Conservation (phyloP, 2,888 invertebrate genomes). For the Drosophila bunnanda region DNA sequence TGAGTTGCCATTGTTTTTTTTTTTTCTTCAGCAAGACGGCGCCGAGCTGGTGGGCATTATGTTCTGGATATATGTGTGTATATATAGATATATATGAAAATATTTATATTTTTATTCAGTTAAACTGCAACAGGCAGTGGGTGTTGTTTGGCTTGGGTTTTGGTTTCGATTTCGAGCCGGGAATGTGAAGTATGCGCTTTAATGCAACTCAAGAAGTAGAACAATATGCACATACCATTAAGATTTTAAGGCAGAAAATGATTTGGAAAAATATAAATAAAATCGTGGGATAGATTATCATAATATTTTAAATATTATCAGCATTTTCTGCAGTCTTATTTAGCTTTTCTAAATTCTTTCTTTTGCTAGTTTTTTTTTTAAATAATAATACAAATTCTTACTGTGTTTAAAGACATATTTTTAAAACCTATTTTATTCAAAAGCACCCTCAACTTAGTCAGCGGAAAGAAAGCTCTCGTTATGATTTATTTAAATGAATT, state of each 20-base stretch:
- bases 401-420: too few relatives aligned
- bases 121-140: constrained; percentile 43
- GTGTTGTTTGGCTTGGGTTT: constrained; percentile 10
- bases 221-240: constrained; percentile 27
- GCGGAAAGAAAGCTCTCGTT: not conserved
- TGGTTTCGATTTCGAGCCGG: constrained; percentile 9
- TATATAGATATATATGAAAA: constrained; percentile 23
- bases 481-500: not conserved
- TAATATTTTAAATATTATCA: not conserved
- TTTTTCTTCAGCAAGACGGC: constrained; percentile 30
- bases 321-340: not conserved
- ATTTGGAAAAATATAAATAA: not conserved
- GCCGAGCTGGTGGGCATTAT: constrained; percentile 36
- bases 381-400: too few relatives aligned
- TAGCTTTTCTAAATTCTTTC: too few relatives aligned
- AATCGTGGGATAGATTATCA: not conserved
- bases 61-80: not conserved
- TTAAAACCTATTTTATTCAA: too few relatives aligned
- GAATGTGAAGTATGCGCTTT: constrained; percentile 36
- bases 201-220: constrained; percentile 26
- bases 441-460: not conserved
- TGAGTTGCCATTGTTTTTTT: constrained; percentile 27
- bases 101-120: constrained; percentile 50
- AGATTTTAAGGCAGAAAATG: not conserved
- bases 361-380: too few relatives aligned